A percentile compares a stretch with the other conserved stretches of the same genome.
Conservation (phyloP, 2,888 invertebrate genomes). For the Tuberolachnus salignus region DNA sequence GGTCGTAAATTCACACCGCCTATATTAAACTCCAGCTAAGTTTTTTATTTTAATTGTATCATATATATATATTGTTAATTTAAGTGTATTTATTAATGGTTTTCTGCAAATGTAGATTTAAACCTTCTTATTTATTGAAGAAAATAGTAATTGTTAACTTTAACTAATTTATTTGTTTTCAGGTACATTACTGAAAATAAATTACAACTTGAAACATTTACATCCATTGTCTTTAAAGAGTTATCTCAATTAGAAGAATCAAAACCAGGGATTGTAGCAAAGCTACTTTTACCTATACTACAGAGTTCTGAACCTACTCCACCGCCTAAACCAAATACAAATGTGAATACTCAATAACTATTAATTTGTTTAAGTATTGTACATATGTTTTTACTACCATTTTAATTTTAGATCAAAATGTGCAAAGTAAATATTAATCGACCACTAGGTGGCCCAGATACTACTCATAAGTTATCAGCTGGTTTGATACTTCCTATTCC, state of each 20-base stretch:
- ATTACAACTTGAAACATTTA: conserved; percentile 79
- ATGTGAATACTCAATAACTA: conserved; percentile 63
- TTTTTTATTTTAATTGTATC: no score
- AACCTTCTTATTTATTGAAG: background rate
- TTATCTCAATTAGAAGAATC: conserved; percentile 78
- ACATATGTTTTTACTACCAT: conserved; percentile 2
- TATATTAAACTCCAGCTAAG: no score
- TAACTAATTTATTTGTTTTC: conserved; percentile 14
- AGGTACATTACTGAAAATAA: conserved; percentile 64
- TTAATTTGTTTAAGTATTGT: background rate
- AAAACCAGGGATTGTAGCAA: conserved; percentile 82
- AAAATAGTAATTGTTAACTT: background rate
- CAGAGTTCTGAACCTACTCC: conserved; percentile 71
- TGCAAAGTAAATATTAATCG: conserved; percentile 82
- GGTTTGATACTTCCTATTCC: conserved; percentile 87
- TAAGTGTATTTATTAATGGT: no score
- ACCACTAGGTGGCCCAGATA: conserved; percentile 81
- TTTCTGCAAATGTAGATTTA: background rate
- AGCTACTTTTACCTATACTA: conserved; percentile 78
- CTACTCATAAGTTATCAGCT: conserved; percentile 87
- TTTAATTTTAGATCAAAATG: conserved; percentile 71
- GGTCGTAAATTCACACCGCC: no score
- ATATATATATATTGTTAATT: no score
- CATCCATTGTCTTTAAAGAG: conserved; percentile 78
- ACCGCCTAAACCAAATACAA: conserved; percentile 73